A percentile compares a stretch with the other conserved stretches of the same genome.
Conservation (phyloP, 2,888 invertebrate species). For the Drosophila testacea region DNA sequence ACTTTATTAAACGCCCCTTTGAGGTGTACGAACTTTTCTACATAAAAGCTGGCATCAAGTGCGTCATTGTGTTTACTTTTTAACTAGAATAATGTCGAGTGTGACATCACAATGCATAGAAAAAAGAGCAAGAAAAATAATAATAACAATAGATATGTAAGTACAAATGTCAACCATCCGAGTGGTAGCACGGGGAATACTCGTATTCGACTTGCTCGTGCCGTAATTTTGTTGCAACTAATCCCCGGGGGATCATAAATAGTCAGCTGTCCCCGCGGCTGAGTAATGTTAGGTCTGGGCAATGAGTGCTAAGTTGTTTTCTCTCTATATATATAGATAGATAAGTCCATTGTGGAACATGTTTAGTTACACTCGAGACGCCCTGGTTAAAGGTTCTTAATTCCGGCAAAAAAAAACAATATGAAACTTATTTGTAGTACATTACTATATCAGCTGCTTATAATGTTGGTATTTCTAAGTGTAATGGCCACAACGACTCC, state of each 20-base stretch:
- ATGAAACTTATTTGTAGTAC: conserved; percentile 34
- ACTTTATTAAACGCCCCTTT: neutral
- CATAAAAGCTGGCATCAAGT: conserved; percentile 1
- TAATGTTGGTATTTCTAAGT: conserved; percentile 30
- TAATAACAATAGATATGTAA: conserved; percentile 7
- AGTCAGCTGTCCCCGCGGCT: conserved; percentile 15
- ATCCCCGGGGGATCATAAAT: conserved; percentile 33
- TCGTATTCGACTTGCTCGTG: conserved; percentile 8
- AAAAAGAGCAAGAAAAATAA: neutral
- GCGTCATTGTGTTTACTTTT: conserved; percentile 17
- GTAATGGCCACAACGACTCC: conserved; percentile 14
- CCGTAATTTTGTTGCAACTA: conserved; percentile 21
- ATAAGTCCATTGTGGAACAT: conserved; percentile 1
- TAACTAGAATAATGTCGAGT: conserved; percentile 7
- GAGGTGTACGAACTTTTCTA: neutral
- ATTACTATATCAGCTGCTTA: conserved; percentile 27
- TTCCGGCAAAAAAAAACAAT: neutral
- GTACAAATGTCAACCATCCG: conserved; percentile 1
- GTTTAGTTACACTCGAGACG: conserved; percentile 39
- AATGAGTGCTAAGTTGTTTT: neutral
- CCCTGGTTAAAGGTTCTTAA: conserved; percentile 4
- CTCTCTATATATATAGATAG: conserved; percentile 29
- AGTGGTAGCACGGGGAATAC: conserved; percentile 18
- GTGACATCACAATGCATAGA: conserved; percentile 36
- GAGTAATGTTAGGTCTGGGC: conserved; percentile 20